Base-by-base conservation (phyloP, 1,140 invertebrate species). In the Lordiphosa clarofinis region DNA sequence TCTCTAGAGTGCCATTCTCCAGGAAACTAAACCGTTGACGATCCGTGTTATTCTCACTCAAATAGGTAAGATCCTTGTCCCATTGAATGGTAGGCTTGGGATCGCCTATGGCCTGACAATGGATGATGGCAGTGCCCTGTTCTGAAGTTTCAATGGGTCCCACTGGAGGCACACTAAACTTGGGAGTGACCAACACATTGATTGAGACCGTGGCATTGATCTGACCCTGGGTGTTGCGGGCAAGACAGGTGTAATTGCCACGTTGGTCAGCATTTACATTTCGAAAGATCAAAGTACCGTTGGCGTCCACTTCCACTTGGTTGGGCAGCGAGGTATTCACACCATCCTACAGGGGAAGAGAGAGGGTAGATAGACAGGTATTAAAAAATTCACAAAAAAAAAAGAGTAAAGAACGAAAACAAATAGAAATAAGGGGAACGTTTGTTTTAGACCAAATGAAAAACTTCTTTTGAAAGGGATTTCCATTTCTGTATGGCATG, bases 21-120 rank as follows among this genome's bases (percentile, higher is more conserved):
- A 97, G 89, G 10, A 96, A 91, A 59, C 93, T 88, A 66, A 96
- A 93, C 60, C 95, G 93, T 13, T 72, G 66, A 4, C 73, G 53
- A 53, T 88, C 84, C 63, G 88, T 88, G 42, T 87, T 88, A 39
- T 89, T 89, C n/a, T 86, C 86, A 9, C 67, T 87, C 35, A 90
- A 86, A 75, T 89, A 93, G 87, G 92, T 89, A 2, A 93, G 92
- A 88, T 97, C 95, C 73, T 96, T 94, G 88, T 98, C 96, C 97
- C 97, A 98, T 49, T 96, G 94, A 21, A 97, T 95, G 19, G 94
- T 95, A 3, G 97, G 97, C 43, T 92, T 92, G 0, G 97, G 97
- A 86, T 97, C 94, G 0, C 97, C 97, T 50, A 94, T 92, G 0
- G 96, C 96, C 38, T 93, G 90, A 86, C 97, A 98, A 88, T 97